Base-by-base conservation (phyloP, 2,888 invertebrate species). In the Piscicola geometra region DNA sequence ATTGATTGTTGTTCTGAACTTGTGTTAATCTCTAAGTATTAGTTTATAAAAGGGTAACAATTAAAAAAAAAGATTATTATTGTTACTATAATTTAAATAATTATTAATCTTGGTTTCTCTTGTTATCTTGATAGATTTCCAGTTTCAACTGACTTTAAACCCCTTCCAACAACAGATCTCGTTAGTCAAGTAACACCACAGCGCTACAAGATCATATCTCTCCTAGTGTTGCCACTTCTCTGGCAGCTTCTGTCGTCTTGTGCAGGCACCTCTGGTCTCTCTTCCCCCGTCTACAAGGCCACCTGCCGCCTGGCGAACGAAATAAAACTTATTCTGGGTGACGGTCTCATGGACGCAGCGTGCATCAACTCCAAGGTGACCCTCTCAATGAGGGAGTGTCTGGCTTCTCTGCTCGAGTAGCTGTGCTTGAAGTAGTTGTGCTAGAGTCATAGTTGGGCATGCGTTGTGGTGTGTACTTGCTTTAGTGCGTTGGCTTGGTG, bases 211-310 rank as follows among this genome's bases (percentile, higher is more conserved):
- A 82, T 81, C 76, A 81, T 85, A 25, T 80, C 82, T 21, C 80
- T 85, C 71, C 85, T 85, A 79, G 83, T 83, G 21, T 80, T 85
- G 72, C 85, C 85, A 0, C 79, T 85, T 25, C 77, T 84, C 41
- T 84, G 84, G 84, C 82, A 84, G 75, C 76, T 80, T 21, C 69
- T 80, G 30, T 66, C 52, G 36, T 47, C 74, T 25, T 50, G 76
- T 32, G 77, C 70, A 18, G 47, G n/a, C 28, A 47, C 32, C 41
- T 28, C 41, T 32, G 73, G 50, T 12, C 15, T 35, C 15, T n/a
- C 71, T 9, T n/a, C 60, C 18, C 56, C 75, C 15, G 36, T 56
- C 18, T n/a, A 70, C 25, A 25, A 30, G 15, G 50, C 75, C 25
- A 75, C 75, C 56, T 30, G 60, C 25, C 28, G 32, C 36, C 56